Base-by-base conservation (phyloP, 2,113 vertebrate species). In the Eretmochelys imbricata region DNA sequence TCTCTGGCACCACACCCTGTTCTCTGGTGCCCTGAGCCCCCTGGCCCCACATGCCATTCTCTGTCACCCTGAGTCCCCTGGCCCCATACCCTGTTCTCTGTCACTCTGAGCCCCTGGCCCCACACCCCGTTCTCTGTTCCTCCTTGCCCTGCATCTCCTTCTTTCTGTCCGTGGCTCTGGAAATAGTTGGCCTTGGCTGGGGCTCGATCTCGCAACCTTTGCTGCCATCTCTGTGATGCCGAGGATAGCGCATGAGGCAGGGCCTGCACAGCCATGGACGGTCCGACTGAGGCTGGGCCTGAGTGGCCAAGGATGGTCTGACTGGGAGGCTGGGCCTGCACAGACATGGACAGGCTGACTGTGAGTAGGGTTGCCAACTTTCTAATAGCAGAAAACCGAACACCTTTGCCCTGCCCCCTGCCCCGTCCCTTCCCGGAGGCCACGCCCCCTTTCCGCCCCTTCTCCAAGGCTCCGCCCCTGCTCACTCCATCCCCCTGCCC, bases 71-170 rank as follows among this genome's bases (percentile, higher is more conserved):
- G 53, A 54, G 19, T 42, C 53, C 53, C 0, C 0, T 27, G 35
- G 8, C 42, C 35, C 1, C 0, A 48, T 29, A 14, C 24, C 4
- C 1, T 3, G 72, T 83, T 79, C 85, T 53, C 87, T 89, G 20
- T 38, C 35, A 2, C 0, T 0, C 25, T 31, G 12, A 29, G 59
- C 27, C 29, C 29, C 57, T 13, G 10, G 29, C 10, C 27, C 59
- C 10, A 12, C 59, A 6, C 10, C 3, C 62, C 6, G 31, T 65
- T 65, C 31, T 65, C 31, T n/a, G 59, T 31, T 12, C 72, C 38
- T 24, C 38, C n/a, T 42, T 24, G 38, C 72, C 38, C 19, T 10
- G 20, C 10, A 42, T 6, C 72, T 75, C n/a, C 19, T 38, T 75
- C n/a, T 42, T 75, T 75, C 72, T 75, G 35, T 38, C n/a, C 17